These are phyloP conservation scores for Paracanthobrama guichenoti DNA, from an alignment of 2,113 vertebrate species.

Conservation along the genomic window DNA sequence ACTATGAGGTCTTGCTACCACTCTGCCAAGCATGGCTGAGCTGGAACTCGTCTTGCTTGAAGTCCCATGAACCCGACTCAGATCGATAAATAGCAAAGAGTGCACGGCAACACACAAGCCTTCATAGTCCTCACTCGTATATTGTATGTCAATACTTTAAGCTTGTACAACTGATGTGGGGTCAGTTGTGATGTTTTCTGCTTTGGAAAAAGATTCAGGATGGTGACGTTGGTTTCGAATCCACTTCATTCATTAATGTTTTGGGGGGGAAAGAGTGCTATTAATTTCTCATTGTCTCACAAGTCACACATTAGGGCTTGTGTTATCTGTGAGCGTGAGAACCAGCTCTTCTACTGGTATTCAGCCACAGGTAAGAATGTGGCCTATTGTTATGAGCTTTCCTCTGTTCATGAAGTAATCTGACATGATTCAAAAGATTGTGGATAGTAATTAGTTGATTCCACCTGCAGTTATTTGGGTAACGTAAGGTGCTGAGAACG, in stretches of 20 bases:
- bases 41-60: constrained; percentile 46
- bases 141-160: constrained; percentile 41
- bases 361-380: constrained; percentile 41
- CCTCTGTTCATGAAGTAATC: constrained; percentile 22
- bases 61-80: constrained; percentile 39
- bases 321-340: constrained; percentile 34
- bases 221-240: background rate
- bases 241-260: background rate
- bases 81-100: constrained; percentile 50
- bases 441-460: constrained; percentile 48
- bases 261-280: background rate
- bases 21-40: constrained; percentile 47
- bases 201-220: background rate
- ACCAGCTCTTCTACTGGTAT: constrained; percentile 16
- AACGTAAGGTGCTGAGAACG: constrained; percentile 36
- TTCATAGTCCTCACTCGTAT: constrained; percentile 20
- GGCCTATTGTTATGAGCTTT: constrained; percentile 36
- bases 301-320: background rate
- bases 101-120: constrained; percentile 34
- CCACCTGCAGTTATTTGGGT: constrained; percentile 24
- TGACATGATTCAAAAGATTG: constrained; percentile 22
- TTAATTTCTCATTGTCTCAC: constrained; percentile 13
- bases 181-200: background rate
- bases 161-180: constrained; percentile 5
- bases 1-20: constrained; percentile 44